Evolutionary conservation across 2,797 vertebrate genomes (phyloP), one percentile per base, ranked within the genome.

Genomic region (Poecilia picta): DNA sequence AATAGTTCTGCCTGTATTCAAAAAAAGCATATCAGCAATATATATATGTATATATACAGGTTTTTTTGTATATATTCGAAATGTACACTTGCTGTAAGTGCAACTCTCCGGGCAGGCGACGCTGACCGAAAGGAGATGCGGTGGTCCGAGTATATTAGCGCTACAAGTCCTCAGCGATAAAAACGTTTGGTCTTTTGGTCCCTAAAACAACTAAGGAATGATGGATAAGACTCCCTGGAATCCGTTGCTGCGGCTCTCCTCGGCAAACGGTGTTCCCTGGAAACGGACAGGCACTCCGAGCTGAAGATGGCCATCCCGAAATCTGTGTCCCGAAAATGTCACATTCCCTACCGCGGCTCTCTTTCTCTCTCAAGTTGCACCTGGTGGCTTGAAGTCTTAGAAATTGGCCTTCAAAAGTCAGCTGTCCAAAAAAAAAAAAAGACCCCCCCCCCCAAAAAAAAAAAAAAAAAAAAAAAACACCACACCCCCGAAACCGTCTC

Each of bases 131-230:
- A 90, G 94, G 97, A 97, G 97, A 96, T 96, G 97, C 96, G 95
- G 97, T 98, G 93, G 94, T 96, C 97, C 96, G 91, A 96, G 93
- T 97, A 97, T 97, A 96, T 96, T 97, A 98, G 97, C 97, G 97
- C 97, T 99, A 98, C 94, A 92, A 98, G 97, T 99, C 97, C 89
- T 95, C 92, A 94, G 97, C 96, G 94, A 97, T 99, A 97, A 98
- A 98, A 99, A 99, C 95, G 97, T 99, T 99, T 98, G 98, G 98
- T 99, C 98, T 97, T 99, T 99, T 99, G 98, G 98, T 99, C 98
- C 98, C 98, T 98, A 99, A 96, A 98, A 98, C 97, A 98, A 97
- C 97, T 98, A 98, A 99, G 98, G 98, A 99, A 99, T 99, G 98
- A 98, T 97, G 97, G 96, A 97, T 97, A 96, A 97, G 96, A 98